Evolutionary conservation across 1,140 invertebrate genomes (phyloP).

Genomic region (Drosophila mauritiana): DNA sequence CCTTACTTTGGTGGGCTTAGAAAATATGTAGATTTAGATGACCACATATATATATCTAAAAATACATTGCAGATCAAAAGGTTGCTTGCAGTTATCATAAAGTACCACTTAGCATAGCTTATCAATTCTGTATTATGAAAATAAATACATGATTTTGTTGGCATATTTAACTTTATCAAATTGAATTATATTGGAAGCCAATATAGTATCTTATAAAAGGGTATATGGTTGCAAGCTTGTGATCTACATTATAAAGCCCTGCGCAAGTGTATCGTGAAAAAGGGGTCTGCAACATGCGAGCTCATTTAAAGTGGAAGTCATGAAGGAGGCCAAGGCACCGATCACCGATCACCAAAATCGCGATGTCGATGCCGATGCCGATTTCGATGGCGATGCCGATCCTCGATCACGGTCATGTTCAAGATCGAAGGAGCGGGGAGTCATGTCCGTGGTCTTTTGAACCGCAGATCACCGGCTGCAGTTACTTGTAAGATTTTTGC

Average conservation of each 20-base stretch:
- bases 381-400: slow-evolving; percentile 30
- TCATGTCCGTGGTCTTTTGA: slow-evolving; percentile 66
- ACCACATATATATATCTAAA: no score
- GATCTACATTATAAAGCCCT: not conserved
- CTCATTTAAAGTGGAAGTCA: slow-evolving; percentile 70
- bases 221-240: not conserved
- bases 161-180: no score
- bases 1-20: not conserved
- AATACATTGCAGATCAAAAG: no score
- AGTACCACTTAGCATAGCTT: no score
- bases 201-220: no score
- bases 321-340: slow-evolving; percentile 49
- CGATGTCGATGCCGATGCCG: slow-evolving; percentile 41
- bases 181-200: no score
- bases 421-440: slow-evolving; percentile 46
- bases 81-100: no score
- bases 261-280: slow-evolving; percentile 12
- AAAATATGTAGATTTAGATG: not conserved
- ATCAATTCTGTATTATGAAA: no score
- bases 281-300: slow-evolving; percentile 57
- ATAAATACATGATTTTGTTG: no score
- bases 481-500: slow-evolving; percentile 61
- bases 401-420: slow-evolving; percentile 52
- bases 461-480: slow-evolving; percentile 54
- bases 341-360: slow-evolving; percentile 62